Conservation (phyloP, 1,140 invertebrate genomes). For the Copidosoma floridanum region DNA sequence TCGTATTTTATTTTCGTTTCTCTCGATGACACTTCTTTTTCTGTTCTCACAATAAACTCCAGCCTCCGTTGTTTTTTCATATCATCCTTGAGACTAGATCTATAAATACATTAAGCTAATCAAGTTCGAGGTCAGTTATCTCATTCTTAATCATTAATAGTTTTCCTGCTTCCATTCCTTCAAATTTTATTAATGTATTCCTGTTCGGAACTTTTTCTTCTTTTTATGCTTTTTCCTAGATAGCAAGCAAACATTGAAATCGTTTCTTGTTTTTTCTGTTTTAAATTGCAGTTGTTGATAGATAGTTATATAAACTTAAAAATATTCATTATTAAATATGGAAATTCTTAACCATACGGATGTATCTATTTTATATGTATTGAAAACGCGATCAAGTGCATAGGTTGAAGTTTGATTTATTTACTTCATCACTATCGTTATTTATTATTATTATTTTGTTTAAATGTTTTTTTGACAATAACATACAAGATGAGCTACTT, state of each 20-base stretch:
- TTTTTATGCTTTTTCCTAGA: constrained; percentile 11
- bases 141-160: constrained; percentile 14
- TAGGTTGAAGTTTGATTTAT: constrained; percentile 21
- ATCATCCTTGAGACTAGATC: constrained; percentile 20
- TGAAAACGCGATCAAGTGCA: constrained; percentile 12
- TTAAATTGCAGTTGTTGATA: constrained; percentile 16
- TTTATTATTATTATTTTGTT: constrained; percentile 3
- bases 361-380: constrained; percentile 18
- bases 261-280: neutral
- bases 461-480: constrained; percentile 6
- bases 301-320: constrained; percentile 13
- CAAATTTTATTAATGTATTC: constrained; percentile 1
- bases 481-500: constrained; percentile 9
- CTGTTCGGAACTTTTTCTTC: too few relatives aligned
- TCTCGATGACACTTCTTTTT: constrained; percentile 15
- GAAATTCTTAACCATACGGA: constrained; percentile 8
- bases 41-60: constrained; percentile 20
- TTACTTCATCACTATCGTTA: too few relatives aligned
- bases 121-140: constrained; percentile 11
- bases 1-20: constrained; percentile 24
- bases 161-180: constrained; percentile 3
- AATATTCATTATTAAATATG: constrained; percentile 14
- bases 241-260: constrained; percentile 23
- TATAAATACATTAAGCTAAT: constrained; percentile 20
- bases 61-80: constrained; percentile 8